Conservation (phyloP, 2,113 vertebrate species). For the Phaethornis superciliosus region DNA sequence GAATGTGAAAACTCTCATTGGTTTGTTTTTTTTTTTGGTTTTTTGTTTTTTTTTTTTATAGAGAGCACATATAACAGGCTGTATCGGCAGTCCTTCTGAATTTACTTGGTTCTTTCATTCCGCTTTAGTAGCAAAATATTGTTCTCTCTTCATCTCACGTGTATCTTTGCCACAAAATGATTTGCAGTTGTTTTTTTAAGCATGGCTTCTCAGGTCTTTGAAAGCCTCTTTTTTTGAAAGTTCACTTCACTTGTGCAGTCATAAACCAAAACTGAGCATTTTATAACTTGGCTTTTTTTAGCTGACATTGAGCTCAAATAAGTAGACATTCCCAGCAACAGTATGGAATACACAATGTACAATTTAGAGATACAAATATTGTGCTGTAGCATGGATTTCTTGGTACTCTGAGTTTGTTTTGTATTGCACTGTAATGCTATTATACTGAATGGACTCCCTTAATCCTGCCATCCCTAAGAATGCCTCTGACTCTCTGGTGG, state of each 20-base stretch:
- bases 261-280: not conserved
- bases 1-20: not conserved
- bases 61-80: not conserved
- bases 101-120: not conserved
- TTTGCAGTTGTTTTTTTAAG: not conserved
- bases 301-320: not conserved
- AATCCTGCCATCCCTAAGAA: not conserved
- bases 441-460: not conserved
- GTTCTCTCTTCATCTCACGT: not conserved
- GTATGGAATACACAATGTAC: not conserved
- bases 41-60: not conserved
- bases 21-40: not conserved
- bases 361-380: not conserved
- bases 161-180: not conserved
- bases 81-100: not conserved
- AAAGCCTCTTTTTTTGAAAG: not conserved
- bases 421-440: not conserved
- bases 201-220: not conserved
- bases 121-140: not conserved
- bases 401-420: not conserved
- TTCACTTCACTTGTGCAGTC: not conserved
- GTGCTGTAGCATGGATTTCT: not conserved
- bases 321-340: not conserved
- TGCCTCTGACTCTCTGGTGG: fast-evolving
- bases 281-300: not conserved